Evolutionary conservation across 2,113 vertebrate species (phyloP), one percentile per base, ranked within the genome.

Genomic region (Lagopus muta): DNA sequence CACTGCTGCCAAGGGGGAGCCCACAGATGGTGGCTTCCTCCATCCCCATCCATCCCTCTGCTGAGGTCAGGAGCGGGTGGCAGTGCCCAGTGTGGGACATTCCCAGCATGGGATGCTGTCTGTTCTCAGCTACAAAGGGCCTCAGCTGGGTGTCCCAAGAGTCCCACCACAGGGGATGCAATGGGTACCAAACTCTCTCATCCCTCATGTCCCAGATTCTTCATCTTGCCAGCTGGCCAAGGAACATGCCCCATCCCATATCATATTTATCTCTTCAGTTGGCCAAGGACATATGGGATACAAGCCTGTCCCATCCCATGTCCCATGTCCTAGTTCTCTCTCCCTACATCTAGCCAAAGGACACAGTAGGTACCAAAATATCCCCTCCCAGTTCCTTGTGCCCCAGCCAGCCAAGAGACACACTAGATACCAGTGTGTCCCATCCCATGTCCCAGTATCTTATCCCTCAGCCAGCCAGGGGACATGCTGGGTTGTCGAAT

Each of bases 121-220:
- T 2, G 0, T 2, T 77, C 10, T 48, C 17, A 58, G 34, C 69
- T 67, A 7, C 0, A 6, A 82, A 12, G 16, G 20, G 45, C 22
- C 34, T n/a, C n/a, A n/a, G n/a, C 32, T 2, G 3, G 20, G 11
- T 36, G n/a, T 28, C 38, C 58, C 80, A 21, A 24, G 25, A 27
- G 61, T 64, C 61, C 36, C 61, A 64, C 25, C 36, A 28, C 24
- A 5, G 36, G 11, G 61, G 36, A 16, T 27, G 13, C 18, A 13
- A 9, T 30, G 62, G 27, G 8, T 65, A 42, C 27, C 62, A 13
- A 43, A 30, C 55, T n/a, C 30, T 58, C 32, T 10, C 55, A 58
- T 58, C 55, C 17, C 52, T 47, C 15, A 40, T 64, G 17, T 18
- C 82, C 43, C 0, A 0, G 17, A n/a, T 58, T 20, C 32, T 58